These are phyloP conservation scores for Ophthalmolycus amberensis DNA, from an alignment of 2,113 vertebrate species.

Conservation along the genomic window DNA sequence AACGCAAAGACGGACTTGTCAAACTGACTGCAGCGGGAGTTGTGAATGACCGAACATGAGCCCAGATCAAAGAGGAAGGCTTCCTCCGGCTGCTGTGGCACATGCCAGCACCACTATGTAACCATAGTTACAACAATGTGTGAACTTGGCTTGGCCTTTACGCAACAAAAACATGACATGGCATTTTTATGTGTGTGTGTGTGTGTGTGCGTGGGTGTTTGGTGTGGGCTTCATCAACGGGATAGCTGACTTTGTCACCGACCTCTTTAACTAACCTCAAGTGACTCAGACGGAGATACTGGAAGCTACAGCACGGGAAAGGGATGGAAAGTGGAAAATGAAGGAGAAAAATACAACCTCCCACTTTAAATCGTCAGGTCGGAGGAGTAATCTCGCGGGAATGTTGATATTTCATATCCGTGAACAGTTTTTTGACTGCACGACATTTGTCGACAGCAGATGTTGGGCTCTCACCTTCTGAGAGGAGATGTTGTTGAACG, in stretches of 20 bases:
- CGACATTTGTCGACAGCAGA: conserved; percentile 5
- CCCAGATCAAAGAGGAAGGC: neutral
- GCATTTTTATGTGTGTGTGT: neutral
- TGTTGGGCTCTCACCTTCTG: conserved; percentile 4
- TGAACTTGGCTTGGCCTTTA: neutral
- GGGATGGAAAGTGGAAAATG: too few species aligned
- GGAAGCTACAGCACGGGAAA: neutral
- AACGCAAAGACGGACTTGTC: neutral
- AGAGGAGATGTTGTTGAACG: conserved; percentile 7
- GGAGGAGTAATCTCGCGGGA: neutral
- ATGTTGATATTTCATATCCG: neutral
- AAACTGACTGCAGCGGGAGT: neutral
- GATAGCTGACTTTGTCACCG: neutral
- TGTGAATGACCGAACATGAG: neutral
- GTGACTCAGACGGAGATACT: neutral
- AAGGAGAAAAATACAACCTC: neutral
- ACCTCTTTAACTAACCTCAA: neutral
- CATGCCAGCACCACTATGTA: neutral
- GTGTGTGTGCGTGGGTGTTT: neutral
- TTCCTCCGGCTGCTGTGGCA: neutral
- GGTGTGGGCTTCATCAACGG: neutral
- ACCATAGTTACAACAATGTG: neutral
- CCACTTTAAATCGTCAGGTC: neutral
- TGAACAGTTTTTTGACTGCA: neutral
- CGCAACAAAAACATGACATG: neutral